A percentile compares a stretch with the other conserved stretches of the same genome.
These are phyloP conservation scores for Gallinago stenura DNA, from an alignment of 2,797 vertebrate species.

Conservation along the genomic window DNA sequence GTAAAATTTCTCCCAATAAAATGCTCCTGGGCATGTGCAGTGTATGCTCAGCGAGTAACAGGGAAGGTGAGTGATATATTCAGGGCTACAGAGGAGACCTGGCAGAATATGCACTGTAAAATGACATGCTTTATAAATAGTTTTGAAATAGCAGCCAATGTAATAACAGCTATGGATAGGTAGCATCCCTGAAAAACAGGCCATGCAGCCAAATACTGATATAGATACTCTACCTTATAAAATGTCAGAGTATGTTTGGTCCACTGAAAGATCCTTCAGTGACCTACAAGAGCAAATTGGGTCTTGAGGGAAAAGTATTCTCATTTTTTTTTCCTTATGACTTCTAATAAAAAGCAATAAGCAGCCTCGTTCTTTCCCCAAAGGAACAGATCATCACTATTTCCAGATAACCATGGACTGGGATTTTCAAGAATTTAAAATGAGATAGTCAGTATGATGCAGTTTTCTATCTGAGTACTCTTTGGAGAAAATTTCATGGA, in stretches of 20 bases:
- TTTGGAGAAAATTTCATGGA: neutral
- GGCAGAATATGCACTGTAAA: neutral
- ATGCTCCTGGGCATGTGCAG: neutral
- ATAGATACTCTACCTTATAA: neutral
- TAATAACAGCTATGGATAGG: neutral
- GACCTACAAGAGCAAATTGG: neutral
- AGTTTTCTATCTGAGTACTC: neutral
- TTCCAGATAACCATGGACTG: neutral
- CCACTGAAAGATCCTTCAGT: neutral
- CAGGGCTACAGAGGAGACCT: neutral
- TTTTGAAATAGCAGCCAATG: neutral
- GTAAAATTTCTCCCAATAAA: neutral
- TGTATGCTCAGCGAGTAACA: neutral
- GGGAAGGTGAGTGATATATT: neutral
- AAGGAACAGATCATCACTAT: neutral
- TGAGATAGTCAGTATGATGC: neutral
- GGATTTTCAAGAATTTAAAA: conserved; percentile 2
- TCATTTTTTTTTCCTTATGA: neutral
- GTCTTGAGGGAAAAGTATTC: neutral
- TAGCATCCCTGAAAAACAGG: neutral
- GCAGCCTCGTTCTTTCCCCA: neutral
- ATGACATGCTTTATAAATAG: neutral
- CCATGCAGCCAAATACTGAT: neutral
- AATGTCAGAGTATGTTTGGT: neutral
- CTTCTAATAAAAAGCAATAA: neutral